These are phyloP conservation scores for Illadopsis cleaveri DNA, from an alignment of 2,113 vertebrate genomes.

Conservation along the genomic window DNA sequence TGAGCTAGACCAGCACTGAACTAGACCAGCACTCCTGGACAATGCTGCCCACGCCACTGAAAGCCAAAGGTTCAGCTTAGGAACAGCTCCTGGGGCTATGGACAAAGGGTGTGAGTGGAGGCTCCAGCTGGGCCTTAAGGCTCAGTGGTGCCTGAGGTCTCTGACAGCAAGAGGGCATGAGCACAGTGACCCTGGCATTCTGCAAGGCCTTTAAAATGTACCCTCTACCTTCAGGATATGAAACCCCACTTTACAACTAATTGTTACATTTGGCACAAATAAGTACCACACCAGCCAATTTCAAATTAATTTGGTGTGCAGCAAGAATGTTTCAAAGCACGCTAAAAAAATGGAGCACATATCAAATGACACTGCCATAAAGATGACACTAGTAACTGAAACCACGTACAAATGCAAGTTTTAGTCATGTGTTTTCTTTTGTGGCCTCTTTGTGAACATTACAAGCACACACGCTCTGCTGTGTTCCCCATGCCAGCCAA, in stretches of 20 bases:
- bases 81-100: background rate
- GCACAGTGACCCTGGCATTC: background rate
- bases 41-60: background rate
- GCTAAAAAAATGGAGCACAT: background rate
- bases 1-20: background rate
- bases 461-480: background rate
- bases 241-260: background rate
- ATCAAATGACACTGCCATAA: background rate
- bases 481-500: background rate
- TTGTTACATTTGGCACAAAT: background rate
- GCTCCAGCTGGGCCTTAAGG: background rate
- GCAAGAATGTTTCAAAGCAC: background rate
- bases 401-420: background rate
- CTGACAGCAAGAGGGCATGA: background rate
- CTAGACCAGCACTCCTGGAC: background rate
- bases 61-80: background rate
- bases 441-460: background rate
- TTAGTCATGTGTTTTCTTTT: background rate
- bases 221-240: background rate
- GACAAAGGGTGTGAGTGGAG: background rate
- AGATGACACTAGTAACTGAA: background rate
- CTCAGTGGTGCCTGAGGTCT: background rate
- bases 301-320: background rate
- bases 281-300: background rate
- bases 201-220: background rate